Conservation (phyloP, 2,888 invertebrate species). For the Spisula solida region DNA sequence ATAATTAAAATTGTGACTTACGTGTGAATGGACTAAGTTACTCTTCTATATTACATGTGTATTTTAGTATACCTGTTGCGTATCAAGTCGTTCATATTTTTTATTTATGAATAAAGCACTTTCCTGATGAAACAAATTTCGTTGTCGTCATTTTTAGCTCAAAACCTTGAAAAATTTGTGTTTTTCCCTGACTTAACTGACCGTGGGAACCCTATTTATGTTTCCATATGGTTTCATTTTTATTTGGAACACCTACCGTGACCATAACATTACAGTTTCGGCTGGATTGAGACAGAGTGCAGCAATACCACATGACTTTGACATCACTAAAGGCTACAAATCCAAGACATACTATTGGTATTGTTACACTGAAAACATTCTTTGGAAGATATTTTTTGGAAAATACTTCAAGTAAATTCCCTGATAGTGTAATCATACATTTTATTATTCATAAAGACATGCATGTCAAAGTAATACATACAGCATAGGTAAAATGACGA, state of each 20-base stretch:
- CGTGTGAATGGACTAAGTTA: slow-evolving; percentile 18
- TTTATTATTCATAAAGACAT: slow-evolving; percentile 10
- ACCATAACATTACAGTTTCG: too few relatives aligned
- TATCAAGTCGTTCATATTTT: slow-evolving; percentile 56
- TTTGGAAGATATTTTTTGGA: too few relatives aligned
- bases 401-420: not conserved
- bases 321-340: too few relatives aligned
- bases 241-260: too few relatives aligned
- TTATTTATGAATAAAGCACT: slow-evolving; percentile 73
- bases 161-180: too few relatives aligned
- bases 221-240: too few relatives aligned
- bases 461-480: slow-evolving; percentile 19
- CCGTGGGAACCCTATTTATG: too few relatives aligned
- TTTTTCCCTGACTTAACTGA: too few relatives aligned
- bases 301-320: too few relatives aligned
- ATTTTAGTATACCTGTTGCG: slow-evolving; percentile 49
- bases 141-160: not conserved
- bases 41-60: slow-evolving; percentile 11
- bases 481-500: not conserved
- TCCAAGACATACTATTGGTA: too few relatives aligned
- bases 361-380: too few relatives aligned
- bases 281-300: too few relatives aligned
- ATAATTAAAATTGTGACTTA: slow-evolving; percentile 9
- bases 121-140: slow-evolving; percentile 48
- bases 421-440: not conserved